These are phyloP conservation scores for Drosophila nigricruria DNA, from an alignment of 2,888 invertebrate species.

Conservation along the genomic window DNA sequence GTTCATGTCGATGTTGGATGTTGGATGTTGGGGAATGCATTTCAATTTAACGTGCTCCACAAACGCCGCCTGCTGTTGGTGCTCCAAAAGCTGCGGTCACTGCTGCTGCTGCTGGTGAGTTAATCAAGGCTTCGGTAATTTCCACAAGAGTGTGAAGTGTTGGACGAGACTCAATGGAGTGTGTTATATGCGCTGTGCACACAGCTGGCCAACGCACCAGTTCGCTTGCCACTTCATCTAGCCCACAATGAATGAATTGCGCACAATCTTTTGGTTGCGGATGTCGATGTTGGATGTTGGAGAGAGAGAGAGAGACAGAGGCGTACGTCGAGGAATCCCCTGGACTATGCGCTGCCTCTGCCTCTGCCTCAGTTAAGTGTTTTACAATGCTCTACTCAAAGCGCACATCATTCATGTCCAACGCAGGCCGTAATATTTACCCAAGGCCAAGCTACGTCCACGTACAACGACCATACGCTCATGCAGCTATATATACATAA, in stretches of 20 bases:
- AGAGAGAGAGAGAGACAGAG: not conserved
- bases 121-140: constrained; percentile 77
- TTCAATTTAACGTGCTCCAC: constrained; percentile 66
- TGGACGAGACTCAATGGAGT: constrained; percentile 73
- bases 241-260: constrained; percentile 57
- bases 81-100: constrained; percentile 6
- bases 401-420: constrained; percentile 76
- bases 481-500: not conserved
- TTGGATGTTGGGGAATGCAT: constrained; percentile 63
- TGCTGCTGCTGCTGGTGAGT: constrained; percentile 52
- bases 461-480: constrained; percentile 10
- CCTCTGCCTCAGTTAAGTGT: constrained; percentile 60
- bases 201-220: constrained; percentile 43
- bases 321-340: constrained; percentile 20
- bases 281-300: not conserved
- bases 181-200: constrained; percentile 70
- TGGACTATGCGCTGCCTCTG: constrained; percentile 2
- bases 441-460: constrained; percentile 57
- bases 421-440: constrained; percentile 72
- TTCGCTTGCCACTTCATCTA: constrained; percentile 66
- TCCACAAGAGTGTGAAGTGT: constrained; percentile 74
- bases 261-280: constrained; percentile 53
- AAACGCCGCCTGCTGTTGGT: constrained; percentile 9
- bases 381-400: constrained; percentile 74
- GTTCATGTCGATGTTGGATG: constrained; percentile 10